Evolutionary conservation across 2,797 vertebrate genomes (phyloP), one percentile per base, ranked within the genome.

Genomic region (Somateria mollissima): DNA sequence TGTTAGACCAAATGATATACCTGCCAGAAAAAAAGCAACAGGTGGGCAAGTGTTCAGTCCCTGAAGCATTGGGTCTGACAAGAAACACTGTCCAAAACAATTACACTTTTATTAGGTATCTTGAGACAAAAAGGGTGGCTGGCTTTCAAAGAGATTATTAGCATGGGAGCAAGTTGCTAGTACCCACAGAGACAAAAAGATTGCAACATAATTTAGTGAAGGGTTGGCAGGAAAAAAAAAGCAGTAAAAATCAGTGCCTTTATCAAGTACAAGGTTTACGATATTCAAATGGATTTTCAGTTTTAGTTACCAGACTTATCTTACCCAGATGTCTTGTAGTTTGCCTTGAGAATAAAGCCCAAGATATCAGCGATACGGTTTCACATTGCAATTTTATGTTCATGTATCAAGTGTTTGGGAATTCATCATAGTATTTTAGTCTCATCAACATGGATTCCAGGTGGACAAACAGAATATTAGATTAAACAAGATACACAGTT

Each of bases 301-400:
- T 30, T 77, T 62, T 28, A 64, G 7, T 77, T 85, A 47, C 17
- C 30, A 83, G 65, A 57, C 19, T 71, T 74, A 57, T 5, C 27
- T 73, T 64, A 45, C 16, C 18, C 60, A 51, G 32, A 53, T 8
- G 74, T 53, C 41, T 71, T 36, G 10, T 28, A 51, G 25, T 30
- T 75, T 45, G 41, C 82, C 30, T 24, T 22, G 16, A 91, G 32
- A 84, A 27, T 21, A 70, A 70, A 21, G 39, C 15, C 61, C 49
- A 64, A 84, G 21, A 25, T 14, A 84, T 6, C 30, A 88, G 30
- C 8, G 27, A n/a, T 8, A 27, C 0, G 0, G 0, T 60, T 34
- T 24, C 41, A 67, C 1, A 0, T 4, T 64, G 57, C n/a, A 60
- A n/a, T 21, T 37, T 58, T 37, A 39, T 12, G 12, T 18, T 73